Base-by-base conservation (phyloP, 2,888 invertebrate genomes). In the Cephus pygmeus region DNA sequence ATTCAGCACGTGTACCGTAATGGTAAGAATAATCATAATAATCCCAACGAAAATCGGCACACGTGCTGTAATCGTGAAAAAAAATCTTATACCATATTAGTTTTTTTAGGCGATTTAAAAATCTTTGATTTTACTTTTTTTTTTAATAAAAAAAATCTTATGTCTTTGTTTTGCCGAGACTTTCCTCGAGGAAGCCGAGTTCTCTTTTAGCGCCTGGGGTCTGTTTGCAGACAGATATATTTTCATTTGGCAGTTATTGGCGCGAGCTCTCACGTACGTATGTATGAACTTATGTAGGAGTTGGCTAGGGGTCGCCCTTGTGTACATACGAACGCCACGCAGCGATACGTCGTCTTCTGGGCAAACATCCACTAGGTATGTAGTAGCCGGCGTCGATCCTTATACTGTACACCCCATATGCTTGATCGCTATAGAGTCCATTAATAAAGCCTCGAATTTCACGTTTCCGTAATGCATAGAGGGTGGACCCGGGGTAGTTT, bases 221-320 rank as follows among this genome's bases (percentile, higher is more conserved):
- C 69, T 91, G 88, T 91, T 91, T 91, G 87, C 88, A 81, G 86
- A 90, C 90, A 91, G 90, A 91, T 91, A 91, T 90, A 91, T 91
- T 91, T 91, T 91, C 91, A 91, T 91, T 91, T 90, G 90, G 90
- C 88, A 90, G 90, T 90, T 91, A 91, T 91, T 91, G 91, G 89
- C 87, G 88, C 87, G 87, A 87, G 86, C 85, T 85, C 56, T 56
- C 84, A 82, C 79, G 80, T 80, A 82, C 79, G 56, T 76, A 77
- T 74, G 56, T 76, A 77, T 74, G 76, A 79, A 40, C 73, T 77
- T 73, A 79, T 75, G 79, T 73, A 73, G 56, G 71, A 56, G 69
- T 69, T 71, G 79, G 79, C 56, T 56, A 56, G 81, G 77, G 77
- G 73, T 31, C 74, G 76, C 79, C 77, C 77, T 34, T 82, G 82